phyloP scores from a whole-genome alignment of 2,113 vertebrate genomes.

The Apus apus region DNA sequence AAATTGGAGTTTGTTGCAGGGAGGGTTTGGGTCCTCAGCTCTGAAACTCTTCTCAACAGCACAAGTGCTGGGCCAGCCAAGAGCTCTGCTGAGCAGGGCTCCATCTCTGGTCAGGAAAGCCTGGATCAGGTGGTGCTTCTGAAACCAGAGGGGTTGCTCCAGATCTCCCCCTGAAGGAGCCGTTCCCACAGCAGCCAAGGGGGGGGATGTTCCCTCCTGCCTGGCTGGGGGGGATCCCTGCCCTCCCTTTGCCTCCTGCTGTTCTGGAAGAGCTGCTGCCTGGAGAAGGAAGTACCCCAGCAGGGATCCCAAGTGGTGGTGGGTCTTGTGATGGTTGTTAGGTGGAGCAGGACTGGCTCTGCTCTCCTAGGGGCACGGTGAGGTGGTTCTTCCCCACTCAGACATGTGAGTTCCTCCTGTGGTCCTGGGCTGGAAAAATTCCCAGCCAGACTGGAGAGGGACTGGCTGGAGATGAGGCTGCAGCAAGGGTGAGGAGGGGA shows the following conservation, averaged over 20 bases:
- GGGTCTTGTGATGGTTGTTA: no score
- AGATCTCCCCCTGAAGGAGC: background rate
- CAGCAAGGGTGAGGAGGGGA: background rate
- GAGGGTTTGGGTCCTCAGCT: background rate
- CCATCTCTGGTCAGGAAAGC: background rate
- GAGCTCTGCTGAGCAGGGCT: background rate
- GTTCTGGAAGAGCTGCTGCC: background rate
- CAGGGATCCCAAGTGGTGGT: rapidly evolving
- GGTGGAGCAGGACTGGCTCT: background rate
- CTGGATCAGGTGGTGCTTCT: background rate
- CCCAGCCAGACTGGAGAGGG: background rate
- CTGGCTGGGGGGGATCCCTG: background rate
- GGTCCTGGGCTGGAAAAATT: background rate
- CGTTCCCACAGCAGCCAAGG: rapidly evolving
- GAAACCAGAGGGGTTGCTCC: background rate
- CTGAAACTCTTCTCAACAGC: rapidly evolving
- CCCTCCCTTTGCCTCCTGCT: background rate
- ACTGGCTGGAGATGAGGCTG: rapidly evolving
- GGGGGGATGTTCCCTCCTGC: background rate
- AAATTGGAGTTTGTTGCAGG: background rate
- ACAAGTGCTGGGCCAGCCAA: rapidly evolving
- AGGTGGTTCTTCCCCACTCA: background rate
- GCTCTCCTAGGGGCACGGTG: background rate
- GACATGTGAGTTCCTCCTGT: background rate
- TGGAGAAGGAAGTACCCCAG: background rate